Evolutionary conservation across 2,888 invertebrate genomes (phyloP).

Genomic region (Nesidiocoris tenuis): DNA sequence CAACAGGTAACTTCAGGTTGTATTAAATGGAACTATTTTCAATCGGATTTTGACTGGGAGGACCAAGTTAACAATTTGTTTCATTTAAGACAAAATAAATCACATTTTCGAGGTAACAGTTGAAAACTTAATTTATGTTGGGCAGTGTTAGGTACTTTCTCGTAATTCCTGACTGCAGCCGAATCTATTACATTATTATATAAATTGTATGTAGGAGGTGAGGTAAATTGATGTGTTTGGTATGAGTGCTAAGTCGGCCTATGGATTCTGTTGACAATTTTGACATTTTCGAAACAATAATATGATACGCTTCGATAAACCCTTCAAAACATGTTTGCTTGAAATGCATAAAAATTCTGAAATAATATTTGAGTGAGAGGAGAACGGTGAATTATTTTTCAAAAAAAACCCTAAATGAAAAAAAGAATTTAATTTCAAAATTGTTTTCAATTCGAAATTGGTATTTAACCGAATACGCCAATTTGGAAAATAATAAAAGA

Average conservation of each 20-base stretch:
- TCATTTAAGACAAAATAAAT: constrained; percentile 44
- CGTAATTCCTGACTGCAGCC: constrained; percentile 34
- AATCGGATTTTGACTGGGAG: constrained; percentile 36
- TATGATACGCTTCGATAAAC: no score
- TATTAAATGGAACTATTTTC: constrained; percentile 15
- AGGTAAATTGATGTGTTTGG: constrained; percentile 45
- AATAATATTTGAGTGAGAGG: no score
- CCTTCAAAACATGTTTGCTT: no score
- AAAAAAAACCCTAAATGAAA: no score
- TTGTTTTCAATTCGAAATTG: no score
- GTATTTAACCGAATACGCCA: background rate
- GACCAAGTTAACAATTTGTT: constrained; percentile 18
- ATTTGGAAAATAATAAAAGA: constrained; percentile 25
- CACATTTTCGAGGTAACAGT: constrained; percentile 49
- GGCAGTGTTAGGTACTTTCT: constrained; percentile 45
- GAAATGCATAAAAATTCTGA: no score
- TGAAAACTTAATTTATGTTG: constrained; percentile 46
- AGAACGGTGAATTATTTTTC: background rate
- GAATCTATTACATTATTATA: constrained; percentile 27
- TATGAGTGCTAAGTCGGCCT: constrained; percentile 43
- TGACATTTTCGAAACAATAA: no score
- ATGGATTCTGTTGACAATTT: no score
- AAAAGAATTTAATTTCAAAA: no score
- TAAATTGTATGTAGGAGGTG: constrained; percentile 37
- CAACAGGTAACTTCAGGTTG: constrained; percentile 30